A percentile compares a stretch with the other conserved stretches of the same genome.
phyloP scores from a whole-genome alignment of 92 coral and sea anemone genomes.

The Porites cylindrica region DNA sequence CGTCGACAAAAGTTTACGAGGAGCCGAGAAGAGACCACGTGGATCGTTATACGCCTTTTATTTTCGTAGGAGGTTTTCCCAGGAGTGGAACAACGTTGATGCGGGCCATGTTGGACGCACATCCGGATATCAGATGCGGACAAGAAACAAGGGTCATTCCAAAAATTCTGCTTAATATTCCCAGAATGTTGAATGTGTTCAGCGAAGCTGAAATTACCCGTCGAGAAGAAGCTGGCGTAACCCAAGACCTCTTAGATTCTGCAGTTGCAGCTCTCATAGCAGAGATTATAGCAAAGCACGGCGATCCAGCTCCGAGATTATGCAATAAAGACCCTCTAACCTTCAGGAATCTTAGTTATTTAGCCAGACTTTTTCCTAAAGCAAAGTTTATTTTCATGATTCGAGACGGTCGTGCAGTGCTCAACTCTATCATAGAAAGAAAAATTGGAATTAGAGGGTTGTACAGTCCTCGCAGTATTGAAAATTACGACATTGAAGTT shows the following conservation, averaged over 20 bases:
- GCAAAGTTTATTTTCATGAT: constrained; percentile 90
- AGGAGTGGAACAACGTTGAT: constrained; percentile 98
- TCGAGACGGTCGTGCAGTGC: constrained; percentile 95
- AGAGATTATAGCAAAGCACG: constrained; percentile 82
- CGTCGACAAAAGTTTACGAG: constrained; percentile 4
- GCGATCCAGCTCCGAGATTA: constrained; percentile 68
- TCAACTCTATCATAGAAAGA: constrained; percentile 83
- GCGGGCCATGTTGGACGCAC: constrained; percentile 95
- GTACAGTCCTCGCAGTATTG: constrained; percentile 30
- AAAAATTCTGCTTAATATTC: constrained; percentile 76
- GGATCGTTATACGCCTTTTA: constrained; percentile 79
- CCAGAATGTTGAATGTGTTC: constrained; percentile 49
- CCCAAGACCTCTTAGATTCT: constrained; percentile 70
- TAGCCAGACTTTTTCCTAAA: constrained; percentile 87
- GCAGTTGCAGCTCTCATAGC: constrained; percentile 86
- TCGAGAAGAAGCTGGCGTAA: constrained; percentile 87
- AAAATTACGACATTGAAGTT: constrained; percentile 46
- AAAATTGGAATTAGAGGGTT: constrained; percentile 75
- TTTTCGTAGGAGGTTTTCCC: constrained; percentile 97
- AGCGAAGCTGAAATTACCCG: constrained; percentile 63
- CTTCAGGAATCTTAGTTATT: constrained; percentile 83
- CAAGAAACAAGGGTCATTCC: constrained; percentile 97
- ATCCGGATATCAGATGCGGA: constrained; percentile 94
- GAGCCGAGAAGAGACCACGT: constrained; percentile 12
- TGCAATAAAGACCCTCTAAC: constrained; percentile 96